Conservation (phyloP, 53 echinoderm and acorn worm species). For the Holothuria scabra region DNA sequence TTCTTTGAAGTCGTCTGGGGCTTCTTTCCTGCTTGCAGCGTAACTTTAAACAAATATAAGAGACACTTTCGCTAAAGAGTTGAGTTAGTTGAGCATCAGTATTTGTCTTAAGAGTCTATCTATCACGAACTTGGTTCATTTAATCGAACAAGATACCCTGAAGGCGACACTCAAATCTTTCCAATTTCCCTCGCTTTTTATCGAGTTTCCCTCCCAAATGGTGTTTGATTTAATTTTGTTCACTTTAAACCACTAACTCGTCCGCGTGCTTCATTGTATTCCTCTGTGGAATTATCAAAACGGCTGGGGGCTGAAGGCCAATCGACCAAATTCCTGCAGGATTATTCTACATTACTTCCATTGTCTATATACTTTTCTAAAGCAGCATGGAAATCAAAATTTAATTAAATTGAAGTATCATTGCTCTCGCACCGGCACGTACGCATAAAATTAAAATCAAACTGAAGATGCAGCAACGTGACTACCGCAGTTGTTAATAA, state of each 20-base stretch:
- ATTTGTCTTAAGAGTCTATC: too few relatives aligned
- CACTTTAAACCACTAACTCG: neutral
- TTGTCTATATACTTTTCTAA: neutral
- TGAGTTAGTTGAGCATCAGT: too few relatives aligned
- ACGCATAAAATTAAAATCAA: slow-evolving; percentile 43
- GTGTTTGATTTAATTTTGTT: slow-evolving; percentile 10
- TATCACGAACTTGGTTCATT: neutral
- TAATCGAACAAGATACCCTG: neutral
- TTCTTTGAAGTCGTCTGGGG: neutral
- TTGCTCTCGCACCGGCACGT: neutral
- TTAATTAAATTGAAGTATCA: slow-evolving; percentile 14
- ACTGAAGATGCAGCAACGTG: neutral
- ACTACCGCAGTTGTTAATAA: neutral
- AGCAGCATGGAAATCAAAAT: slow-evolving; percentile 1
- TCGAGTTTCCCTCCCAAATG: neutral
- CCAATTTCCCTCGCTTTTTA: neutral
- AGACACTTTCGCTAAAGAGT: too few relatives aligned
- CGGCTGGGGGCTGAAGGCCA: slow-evolving; percentile 37
- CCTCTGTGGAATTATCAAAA: slow-evolving; percentile 17
- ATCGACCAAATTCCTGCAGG: slow-evolving; percentile 12
- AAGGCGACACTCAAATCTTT: neutral
- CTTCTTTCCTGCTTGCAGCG: neutral
- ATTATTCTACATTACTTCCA: neutral
- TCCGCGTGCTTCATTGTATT: neutral
- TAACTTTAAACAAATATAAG: too few relatives aligned